Conservation (phyloP, 2,888 invertebrate genomes). For the Hirtodrosophila duncani region DNA sequence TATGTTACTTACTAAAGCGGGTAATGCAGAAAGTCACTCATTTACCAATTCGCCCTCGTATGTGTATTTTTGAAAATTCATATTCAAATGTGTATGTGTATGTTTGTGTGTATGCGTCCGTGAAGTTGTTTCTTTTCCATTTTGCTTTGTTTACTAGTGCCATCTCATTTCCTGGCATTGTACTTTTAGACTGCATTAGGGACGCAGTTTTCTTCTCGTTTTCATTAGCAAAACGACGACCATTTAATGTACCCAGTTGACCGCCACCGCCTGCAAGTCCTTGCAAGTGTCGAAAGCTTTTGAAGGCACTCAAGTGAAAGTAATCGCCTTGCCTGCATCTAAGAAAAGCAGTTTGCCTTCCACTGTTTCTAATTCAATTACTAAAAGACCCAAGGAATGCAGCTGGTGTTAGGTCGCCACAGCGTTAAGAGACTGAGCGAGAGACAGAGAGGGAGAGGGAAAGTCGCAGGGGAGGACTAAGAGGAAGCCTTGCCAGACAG, state of each 20-base stretch:
- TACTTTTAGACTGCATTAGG: slow-evolving; percentile 41
- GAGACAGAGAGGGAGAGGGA: too few species aligned
- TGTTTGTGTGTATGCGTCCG: slow-evolving; percentile 1
- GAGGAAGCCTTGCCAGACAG: too few species aligned
- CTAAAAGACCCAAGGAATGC: slow-evolving; percentile 27
- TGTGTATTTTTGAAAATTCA: too few species aligned
- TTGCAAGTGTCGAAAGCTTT: slow-evolving; percentile 49
- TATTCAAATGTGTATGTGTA: neutral
- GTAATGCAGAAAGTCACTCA: too few species aligned
- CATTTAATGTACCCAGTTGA: slow-evolving; percentile 46
- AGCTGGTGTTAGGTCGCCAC: too few species aligned
- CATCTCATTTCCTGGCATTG: slow-evolving; percentile 8
- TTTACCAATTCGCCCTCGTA: too few species aligned
- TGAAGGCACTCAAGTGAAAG: slow-evolving; percentile 65
- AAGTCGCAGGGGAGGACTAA: too few species aligned
- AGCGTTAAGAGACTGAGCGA: too few species aligned
- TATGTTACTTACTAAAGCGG: too few species aligned
- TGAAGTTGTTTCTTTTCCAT: neutral
- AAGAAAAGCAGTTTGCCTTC: slow-evolving; percentile 19
- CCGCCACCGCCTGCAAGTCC: slow-evolving; percentile 14
- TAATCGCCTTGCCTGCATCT: slow-evolving; percentile 39
- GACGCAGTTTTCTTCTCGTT: slow-evolving; percentile 49
- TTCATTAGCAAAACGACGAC: slow-evolving; percentile 60
- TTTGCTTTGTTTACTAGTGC: neutral
- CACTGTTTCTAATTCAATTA: slow-evolving; percentile 62